Evolutionary conservation across 2,113 vertebrate genomes (phyloP).

Genomic region (Leptocoma aspasia): DNA sequence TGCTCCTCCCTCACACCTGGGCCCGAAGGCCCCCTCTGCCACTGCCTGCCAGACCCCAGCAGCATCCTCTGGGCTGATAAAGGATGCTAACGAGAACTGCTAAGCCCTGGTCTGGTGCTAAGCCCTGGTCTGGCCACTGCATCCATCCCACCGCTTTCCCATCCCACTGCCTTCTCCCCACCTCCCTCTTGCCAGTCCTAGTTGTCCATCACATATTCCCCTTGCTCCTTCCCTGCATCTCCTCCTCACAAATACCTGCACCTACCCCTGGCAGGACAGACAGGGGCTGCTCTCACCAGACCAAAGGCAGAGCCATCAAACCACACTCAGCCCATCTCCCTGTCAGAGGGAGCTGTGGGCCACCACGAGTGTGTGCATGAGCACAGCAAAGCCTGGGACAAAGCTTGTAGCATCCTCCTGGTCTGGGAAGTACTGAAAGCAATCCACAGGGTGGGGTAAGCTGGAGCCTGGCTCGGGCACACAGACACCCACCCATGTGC

Average conservation of each 20-base stretch:
- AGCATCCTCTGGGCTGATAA: background rate
- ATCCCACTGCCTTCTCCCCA: background rate
- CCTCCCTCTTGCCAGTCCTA: background rate
- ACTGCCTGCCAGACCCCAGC: background rate
- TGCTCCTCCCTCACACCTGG: conserved; percentile 27
- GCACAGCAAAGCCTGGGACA: background rate
- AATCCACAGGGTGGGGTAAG: background rate
- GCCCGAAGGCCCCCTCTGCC: background rate
- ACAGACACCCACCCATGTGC: background rate
- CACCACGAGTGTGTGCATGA: fast-evolving
- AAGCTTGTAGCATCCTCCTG: background rate
- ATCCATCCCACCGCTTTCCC: background rate
- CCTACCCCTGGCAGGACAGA: background rate
- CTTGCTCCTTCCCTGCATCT: background rate
- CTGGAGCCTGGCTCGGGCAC: fast-evolving
- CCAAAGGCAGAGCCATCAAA: background rate
- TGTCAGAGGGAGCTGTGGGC: fast-evolving
- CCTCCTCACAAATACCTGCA: background rate
- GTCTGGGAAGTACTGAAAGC: background rate
- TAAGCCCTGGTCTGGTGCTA: background rate
- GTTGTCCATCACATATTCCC: fast-evolving
- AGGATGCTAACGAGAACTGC: background rate
- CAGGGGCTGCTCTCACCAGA: fast-evolving
- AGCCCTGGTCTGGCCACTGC: background rate
- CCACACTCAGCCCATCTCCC: fast-evolving